Evolutionary conservation across 2,113 vertebrate genomes (phyloP).

Genomic region (Poeciliopsis occidentalis): DNA sequence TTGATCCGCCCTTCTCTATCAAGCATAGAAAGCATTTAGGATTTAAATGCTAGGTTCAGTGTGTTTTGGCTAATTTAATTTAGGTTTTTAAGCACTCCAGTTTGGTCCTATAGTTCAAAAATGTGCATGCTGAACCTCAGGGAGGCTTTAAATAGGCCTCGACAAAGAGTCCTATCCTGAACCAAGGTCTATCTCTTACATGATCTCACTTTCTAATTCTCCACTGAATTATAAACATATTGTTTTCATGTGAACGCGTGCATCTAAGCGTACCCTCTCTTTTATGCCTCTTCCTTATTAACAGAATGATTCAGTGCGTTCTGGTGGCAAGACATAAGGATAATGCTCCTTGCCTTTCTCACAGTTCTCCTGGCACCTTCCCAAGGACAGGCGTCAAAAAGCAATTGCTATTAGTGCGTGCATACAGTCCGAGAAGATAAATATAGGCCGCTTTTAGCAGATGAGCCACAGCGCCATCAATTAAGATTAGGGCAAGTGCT

Average conservation of each 20-base stretch:
- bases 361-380: slow-evolving; percentile 77
- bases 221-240: slow-evolving; percentile 6
- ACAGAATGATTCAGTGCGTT: slow-evolving; percentile 57
- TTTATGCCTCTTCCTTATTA: slow-evolving; percentile 50
- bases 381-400: slow-evolving; percentile 86
- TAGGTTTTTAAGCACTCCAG: neutral
- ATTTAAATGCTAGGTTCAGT: neutral
- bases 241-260: slow-evolving; percentile 9
- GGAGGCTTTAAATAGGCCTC: neutral
- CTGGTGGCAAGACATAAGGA: slow-evolving; percentile 69
- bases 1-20: too few species aligned
- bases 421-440: slow-evolving; percentile 82
- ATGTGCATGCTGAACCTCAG: too few species aligned
- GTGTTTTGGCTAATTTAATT: neutral
- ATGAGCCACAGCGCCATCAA: slow-evolving; percentile 85
- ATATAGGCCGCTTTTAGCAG: slow-evolving; percentile 89
- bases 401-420: slow-evolving; percentile 88
- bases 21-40: too few species aligned
- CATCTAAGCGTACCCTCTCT: neutral
- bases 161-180: neutral
- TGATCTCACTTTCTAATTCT: slow-evolving; percentile 12
- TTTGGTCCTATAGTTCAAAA: neutral
- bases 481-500: slow-evolving; percentile 82
- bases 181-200: slow-evolving; percentile 23
- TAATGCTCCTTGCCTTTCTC: slow-evolving; percentile 71